Percentiles rank a stretch among this genome's conserved stretches.
Conservation (phyloP, 1,140 invertebrate species). For the Hermetia illucens region DNA sequence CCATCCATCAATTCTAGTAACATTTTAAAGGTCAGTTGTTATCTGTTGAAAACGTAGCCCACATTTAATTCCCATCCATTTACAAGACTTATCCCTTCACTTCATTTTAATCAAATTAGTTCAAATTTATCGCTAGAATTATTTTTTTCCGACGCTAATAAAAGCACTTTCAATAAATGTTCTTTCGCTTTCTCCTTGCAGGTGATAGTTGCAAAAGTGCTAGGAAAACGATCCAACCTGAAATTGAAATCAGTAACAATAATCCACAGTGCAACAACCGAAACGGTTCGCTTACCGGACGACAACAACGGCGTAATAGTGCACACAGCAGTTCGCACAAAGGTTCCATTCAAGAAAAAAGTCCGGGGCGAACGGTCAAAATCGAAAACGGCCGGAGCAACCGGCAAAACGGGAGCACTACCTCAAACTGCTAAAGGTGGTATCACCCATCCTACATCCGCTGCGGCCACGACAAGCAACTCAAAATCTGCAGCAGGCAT, state of each 20-base stretch:
- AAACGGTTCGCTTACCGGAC: slow-evolving; percentile 64
- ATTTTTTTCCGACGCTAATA: no score
- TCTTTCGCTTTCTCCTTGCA: slow-evolving; percentile 26
- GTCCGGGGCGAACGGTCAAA: slow-evolving; percentile 45
- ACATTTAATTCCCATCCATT: no score
- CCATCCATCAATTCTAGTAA: no score
- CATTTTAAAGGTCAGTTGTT: no score
- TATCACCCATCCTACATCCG: neutral
- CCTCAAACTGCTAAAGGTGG: neutral
- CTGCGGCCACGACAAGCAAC: slow-evolving; percentile 1
- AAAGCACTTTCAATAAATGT: slow-evolving; percentile 2
- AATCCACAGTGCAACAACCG: slow-evolving; percentile 71
- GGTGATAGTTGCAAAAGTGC: slow-evolving; percentile 61
- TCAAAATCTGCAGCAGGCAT: slow-evolving; percentile 3
- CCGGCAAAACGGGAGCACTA: neutral
- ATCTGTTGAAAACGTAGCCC: no score
- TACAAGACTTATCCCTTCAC: no score
- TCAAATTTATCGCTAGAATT: no score
- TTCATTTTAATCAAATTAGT: no score
- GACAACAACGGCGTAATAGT: slow-evolving; percentile 56
- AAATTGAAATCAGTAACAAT: slow-evolving; percentile 72
- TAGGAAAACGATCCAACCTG: slow-evolving; percentile 58
- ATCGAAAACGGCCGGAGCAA: slow-evolving; percentile 26
- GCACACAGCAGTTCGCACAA: slow-evolving; percentile 54
- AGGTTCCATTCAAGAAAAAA: slow-evolving; percentile 59